A percentile compares a stretch with the other conserved stretches of the same genome.
Evolutionary conservation across 1,140 invertebrate genomes (phyloP).

Genomic region (Dreissena rostriformis): DNA sequence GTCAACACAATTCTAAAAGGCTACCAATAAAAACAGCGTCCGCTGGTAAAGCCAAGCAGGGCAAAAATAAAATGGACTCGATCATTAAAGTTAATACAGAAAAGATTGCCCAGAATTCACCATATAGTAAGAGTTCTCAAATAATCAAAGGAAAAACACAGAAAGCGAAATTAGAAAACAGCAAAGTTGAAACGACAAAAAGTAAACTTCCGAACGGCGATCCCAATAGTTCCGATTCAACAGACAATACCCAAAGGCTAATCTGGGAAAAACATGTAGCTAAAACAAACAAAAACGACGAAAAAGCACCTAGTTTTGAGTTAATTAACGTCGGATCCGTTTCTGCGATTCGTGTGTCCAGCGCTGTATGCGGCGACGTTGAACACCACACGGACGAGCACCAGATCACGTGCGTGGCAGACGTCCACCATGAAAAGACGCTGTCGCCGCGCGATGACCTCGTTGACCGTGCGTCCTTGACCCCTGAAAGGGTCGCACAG

Average conservation of each 20-base stretch:
- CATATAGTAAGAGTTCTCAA: too few relatives aligned
- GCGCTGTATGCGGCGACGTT: neutral
- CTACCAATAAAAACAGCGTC: neutral
- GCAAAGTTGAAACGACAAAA: too few relatives aligned
- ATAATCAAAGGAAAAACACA: too few relatives aligned
- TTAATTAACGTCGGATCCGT: neutral
- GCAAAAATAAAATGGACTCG: constrained; percentile 32
- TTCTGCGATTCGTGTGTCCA: neutral
- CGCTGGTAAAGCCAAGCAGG: neutral
- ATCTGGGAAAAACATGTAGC: neutral
- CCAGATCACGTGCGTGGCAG: constrained; percentile 72
- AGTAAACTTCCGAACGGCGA: too few relatives aligned
- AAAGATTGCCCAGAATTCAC: neutral
- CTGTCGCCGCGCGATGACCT: constrained; percentile 20
- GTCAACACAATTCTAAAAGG: neutral
- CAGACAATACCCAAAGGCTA: too few relatives aligned
- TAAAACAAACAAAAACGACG: constrained; percentile 18
- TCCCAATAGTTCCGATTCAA: too few relatives aligned
- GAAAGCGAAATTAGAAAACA: too few relatives aligned
- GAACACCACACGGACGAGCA: constrained; percentile 38
- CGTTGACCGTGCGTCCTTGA: neutral
- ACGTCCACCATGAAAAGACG: constrained; percentile 73
- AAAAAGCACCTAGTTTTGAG: constrained; percentile 9
- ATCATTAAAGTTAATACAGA: constrained; percentile 24
- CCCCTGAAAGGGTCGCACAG: neutral